Evolutionary conservation across 2,888 invertebrate genomes (phyloP).

Genomic region (Dichetophora obliterata): DNA sequence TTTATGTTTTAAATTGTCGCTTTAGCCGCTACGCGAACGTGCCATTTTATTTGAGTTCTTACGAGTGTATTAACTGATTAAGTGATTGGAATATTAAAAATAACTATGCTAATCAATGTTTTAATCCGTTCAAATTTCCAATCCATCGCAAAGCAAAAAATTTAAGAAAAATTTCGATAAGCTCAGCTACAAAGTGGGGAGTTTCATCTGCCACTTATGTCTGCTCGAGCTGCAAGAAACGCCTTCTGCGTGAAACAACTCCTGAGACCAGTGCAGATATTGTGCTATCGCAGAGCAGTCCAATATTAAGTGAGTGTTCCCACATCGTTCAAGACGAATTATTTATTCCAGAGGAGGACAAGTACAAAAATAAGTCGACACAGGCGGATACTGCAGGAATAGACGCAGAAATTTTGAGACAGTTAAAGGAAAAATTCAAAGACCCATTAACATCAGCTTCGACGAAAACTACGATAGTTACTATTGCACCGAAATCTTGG

Average conservation of each 20-base stretch:
- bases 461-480: conserved; percentile 15
- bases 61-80: too few species aligned
- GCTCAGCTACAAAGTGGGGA: background rate
- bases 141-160: background rate
- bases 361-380: too few species aligned
- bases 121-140: too few species aligned
- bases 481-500: conserved; percentile 11
- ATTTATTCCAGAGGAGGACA: background rate
- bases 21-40: too few species aligned
- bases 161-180: conserved; percentile 13
- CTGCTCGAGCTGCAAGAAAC: conserved; percentile 3
- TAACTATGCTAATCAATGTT: too few species aligned
- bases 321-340: background rate
- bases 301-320: background rate
- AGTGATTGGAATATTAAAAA: too few species aligned
- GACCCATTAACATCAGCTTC: conserved; percentile 9
- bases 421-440: conserved; percentile 15
- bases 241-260: background rate
- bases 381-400: background rate
- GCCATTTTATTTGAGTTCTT: too few species aligned
- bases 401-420: background rate
- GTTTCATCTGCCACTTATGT: conserved; percentile 1
- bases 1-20: too few species aligned
- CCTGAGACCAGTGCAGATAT: background rate
- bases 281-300: background rate